Conservation (phyloP, 2,888 invertebrate genomes). For the Polydrusus cervinus region DNA sequence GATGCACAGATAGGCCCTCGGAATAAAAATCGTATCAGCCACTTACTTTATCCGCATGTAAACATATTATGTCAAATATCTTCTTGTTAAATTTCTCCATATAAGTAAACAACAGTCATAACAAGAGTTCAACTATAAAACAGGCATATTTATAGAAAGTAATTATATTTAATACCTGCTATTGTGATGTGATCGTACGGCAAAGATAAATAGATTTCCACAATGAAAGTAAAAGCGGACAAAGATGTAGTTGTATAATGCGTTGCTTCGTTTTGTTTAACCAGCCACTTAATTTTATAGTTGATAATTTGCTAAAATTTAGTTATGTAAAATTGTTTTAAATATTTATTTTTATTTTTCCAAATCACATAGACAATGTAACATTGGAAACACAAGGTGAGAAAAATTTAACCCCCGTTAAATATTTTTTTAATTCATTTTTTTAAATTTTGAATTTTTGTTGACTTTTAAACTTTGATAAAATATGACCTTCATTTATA, state of each 20-base stretch:
- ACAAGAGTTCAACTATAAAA: neutral
- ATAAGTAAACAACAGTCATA: neutral
- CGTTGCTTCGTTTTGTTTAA: conserved; percentile 22
- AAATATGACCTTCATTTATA: no score
- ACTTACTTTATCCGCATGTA: no score
- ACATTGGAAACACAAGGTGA: neutral
- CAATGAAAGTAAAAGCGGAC: conserved; percentile 46
- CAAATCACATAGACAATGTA: neutral
- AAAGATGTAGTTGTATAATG: conserved; percentile 13
- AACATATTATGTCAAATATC: no score
- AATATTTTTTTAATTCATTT: no score
- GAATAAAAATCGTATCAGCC: no score
- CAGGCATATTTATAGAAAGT: conserved; percentile 6
- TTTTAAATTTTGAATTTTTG: no score
- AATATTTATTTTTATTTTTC: neutral
- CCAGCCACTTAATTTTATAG: neutral
- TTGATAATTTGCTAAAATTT: conserved; percentile 12
- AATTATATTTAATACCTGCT: neutral
- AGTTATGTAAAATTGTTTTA: neutral
- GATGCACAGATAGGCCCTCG: no score
- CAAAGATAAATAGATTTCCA: conserved; percentile 23
- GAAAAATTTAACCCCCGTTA: no score
- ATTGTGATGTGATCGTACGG: neutral
- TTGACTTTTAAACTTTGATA: no score
- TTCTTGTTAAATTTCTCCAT: neutral